Evolutionary conservation across 2,797 vertebrate species (phyloP).

Genomic region (Oryzias dopingdopingensis): DNA sequence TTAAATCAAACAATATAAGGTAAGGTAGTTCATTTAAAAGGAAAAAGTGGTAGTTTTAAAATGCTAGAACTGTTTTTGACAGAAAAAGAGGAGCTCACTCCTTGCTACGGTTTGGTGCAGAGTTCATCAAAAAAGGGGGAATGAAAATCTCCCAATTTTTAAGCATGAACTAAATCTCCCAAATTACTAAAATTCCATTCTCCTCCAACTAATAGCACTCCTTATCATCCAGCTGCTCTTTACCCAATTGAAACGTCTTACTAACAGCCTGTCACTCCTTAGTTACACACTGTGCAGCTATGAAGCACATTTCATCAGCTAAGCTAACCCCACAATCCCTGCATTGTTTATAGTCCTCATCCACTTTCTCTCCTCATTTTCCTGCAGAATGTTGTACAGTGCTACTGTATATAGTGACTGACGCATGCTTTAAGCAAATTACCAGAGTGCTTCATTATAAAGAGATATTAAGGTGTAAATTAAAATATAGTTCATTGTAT

Average conservation of each 20-base stretch:
- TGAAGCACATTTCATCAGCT: not conserved
- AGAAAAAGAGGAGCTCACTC: no score
- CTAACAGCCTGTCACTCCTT: slow-evolving; percentile 11
- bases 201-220: not conserved
- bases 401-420: slow-evolving; percentile 74
- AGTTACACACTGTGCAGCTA: not conserved
- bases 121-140: not conserved
- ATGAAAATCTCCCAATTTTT: not conserved
- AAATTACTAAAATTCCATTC: not conserved
- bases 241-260: slow-evolving; percentile 9
- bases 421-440: slow-evolving; percentile 71
- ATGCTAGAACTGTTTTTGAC: not conserved
- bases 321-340: not conserved
- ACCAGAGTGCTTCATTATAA: slow-evolving; percentile 69
- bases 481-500: slow-evolving; percentile 42
- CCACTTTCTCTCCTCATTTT: not conserved
- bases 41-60: not conserved
- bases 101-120: not conserved
- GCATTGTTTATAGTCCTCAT: slow-evolving; percentile 3
- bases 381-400: slow-evolving; percentile 57
- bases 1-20: not conserved
- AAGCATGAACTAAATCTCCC: not conserved
- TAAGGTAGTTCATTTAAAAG: not conserved
- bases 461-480: slow-evolving; percentile 55
- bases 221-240: not conserved